phyloP scores from a whole-genome alignment of 2,113 vertebrate species.

The Aegotheles bennettii region DNA sequence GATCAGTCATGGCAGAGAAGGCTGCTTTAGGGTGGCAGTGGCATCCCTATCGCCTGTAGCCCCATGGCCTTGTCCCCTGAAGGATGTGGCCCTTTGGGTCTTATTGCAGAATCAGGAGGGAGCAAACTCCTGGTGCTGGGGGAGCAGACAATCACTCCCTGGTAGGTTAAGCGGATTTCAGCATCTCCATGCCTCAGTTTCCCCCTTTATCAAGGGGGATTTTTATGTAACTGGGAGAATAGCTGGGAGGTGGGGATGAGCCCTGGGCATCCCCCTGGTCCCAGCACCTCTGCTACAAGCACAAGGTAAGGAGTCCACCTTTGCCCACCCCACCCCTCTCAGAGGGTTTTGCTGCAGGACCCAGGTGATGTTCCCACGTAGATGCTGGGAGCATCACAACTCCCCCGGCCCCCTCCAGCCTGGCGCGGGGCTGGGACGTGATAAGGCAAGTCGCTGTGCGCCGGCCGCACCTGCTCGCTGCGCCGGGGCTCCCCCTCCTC shows the following conservation, averaged over 20 bases:
- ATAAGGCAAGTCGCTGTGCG: conserved; percentile 31
- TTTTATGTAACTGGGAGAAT: neutral
- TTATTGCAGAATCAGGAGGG: neutral
- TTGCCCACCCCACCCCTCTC: neutral
- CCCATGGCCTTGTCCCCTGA: neutral
- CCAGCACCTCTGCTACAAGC: neutral
- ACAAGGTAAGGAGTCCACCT: neutral
- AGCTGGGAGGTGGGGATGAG: neutral
- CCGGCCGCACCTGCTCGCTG: conserved; percentile 42
- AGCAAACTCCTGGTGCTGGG: neutral
- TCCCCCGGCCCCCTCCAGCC: neutral
- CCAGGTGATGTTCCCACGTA: neutral
- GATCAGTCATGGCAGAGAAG: neutral
- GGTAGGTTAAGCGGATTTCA: neutral
- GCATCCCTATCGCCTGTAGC: neutral
- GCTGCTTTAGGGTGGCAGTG: neutral
- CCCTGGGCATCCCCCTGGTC: neutral
- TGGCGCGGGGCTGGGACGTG: neutral
- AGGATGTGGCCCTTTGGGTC: neutral
- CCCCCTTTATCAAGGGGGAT: neutral
- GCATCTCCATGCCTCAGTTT: neutral
- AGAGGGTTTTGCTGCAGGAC: fast-evolving
- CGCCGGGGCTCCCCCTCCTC: neutral
- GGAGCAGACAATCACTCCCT: neutral
- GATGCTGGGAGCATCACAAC: neutral